Evolutionary conservation across 1,140 invertebrate species (phyloP), one percentile per base, ranked within the genome.

Genomic region (Lucilia cuprina): DNA sequence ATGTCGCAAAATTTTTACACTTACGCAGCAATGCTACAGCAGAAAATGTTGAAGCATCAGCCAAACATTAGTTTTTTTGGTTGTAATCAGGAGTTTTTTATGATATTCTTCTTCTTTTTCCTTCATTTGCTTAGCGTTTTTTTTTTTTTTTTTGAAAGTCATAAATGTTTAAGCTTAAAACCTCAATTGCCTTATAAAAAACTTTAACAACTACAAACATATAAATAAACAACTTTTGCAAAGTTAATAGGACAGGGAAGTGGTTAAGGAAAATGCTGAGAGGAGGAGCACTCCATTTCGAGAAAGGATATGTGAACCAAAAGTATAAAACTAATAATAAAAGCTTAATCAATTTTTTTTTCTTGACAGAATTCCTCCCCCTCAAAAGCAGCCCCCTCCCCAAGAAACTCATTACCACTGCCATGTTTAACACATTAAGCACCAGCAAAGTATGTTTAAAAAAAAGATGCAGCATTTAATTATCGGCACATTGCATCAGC

Each of bases 401-500:
- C 3, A 41, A 41, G 3, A 41, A 41, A 41, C 8, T 41, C 3
- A 13, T 55, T 41, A 41, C 55, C 13, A 70, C 65, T 5, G 5
- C 19, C 65, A 19, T 70, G 65, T 21, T 21, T n/a, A 70, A 21
- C 65, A 70, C 65, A 70, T 70, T 70, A 70, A 70, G n/a, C n/a
- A n/a, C n/a, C 7, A 70, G 14, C 14, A 1, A 70, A 70, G n/a
- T n/a, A n/a, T n/a, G n/a, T n/a, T n/a, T n/a, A n/a, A n/a, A n/a
- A n/a, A n/a, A n/a, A 70, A 19, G 65, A 70, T 21, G n/a, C 65
- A 21, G 65, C 65, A 17, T 70, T 70, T 70, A 70, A 70, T 70
- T 70, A 70, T 70, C 65, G 65, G 65, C 65, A 70, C 65, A 70
- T 70, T 70, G 65, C 65, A 70, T 70, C 65, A 70, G 65, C 65